phyloP scores from a whole-genome alignment of 1,140 invertebrate genomes.

The Pectinophora gossypiella region DNA sequence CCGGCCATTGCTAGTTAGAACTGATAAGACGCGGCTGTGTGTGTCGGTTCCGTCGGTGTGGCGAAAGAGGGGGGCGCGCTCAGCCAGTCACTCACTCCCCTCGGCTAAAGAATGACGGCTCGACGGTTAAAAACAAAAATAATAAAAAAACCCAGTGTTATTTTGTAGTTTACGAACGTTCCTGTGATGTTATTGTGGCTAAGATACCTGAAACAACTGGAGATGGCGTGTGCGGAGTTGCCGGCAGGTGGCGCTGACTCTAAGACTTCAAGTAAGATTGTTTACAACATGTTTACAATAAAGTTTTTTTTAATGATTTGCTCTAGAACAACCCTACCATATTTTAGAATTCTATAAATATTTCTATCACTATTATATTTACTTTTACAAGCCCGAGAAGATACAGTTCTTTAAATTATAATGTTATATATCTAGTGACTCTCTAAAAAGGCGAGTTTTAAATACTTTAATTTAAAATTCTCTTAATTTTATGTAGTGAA shows the following conservation, averaged over 20 bases:
- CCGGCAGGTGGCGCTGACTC: slow-evolving; percentile 60
- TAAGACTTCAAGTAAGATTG: slow-evolving; percentile 39
- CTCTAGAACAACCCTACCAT: too few relatives aligned
- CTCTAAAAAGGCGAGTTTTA: too few relatives aligned
- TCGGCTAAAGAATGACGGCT: slow-evolving; percentile 70
- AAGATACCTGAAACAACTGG: slow-evolving; percentile 65
- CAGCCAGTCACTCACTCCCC: slow-evolving; percentile 67
- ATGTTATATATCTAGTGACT: too few relatives aligned
- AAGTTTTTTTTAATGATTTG: too few relatives aligned
- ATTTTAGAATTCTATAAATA: too few relatives aligned
- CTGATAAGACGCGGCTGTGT: slow-evolving; percentile 62
- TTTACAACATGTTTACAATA: too few relatives aligned
- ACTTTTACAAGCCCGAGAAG: too few relatives aligned
- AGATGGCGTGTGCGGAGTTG: slow-evolving; percentile 52
- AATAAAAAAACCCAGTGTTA: too few relatives aligned
- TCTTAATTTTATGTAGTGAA: too few relatives aligned
- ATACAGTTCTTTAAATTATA: too few relatives aligned
- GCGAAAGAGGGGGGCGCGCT: slow-evolving; percentile 45
- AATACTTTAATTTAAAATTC: too few relatives aligned
- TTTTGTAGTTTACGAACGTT: slow-evolving; percentile 31
- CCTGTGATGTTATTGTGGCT: slow-evolving; percentile 73
- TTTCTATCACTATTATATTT: too few relatives aligned
- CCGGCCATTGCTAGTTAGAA: slow-evolving; percentile 72
- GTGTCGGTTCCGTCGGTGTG: slow-evolving; percentile 29
- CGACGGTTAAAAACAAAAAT: slow-evolving; percentile 34